Percentiles rank a stretch among this genome's conserved stretches.
phyloP scores from a whole-genome alignment of 2,113 vertebrate genomes.

The Eolophus roseicapilla region DNA sequence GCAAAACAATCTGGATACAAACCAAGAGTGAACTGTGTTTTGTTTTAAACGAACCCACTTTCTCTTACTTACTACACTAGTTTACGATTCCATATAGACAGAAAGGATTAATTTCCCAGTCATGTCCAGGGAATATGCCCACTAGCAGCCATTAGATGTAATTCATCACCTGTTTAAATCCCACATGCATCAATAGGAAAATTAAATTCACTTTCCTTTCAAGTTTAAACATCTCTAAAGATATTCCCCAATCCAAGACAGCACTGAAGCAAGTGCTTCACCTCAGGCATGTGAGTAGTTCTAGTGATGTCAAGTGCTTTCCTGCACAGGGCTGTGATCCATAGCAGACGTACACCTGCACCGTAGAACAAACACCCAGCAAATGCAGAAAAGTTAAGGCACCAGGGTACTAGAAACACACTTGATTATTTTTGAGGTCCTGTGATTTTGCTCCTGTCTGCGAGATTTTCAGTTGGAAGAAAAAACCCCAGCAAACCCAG shows the following conservation, averaged over 20 bases:
- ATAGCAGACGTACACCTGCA: conserved; percentile 50
- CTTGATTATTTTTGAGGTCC: conserved; percentile 22
- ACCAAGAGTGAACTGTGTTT: background rate
- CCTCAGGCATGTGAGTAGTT: background rate
- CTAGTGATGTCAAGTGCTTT: conserved; percentile 54
- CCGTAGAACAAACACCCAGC: background rate
- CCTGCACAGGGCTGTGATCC: conserved; percentile 43
- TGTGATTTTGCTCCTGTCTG: conserved; percentile 26
- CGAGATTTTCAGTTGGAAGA: background rate
- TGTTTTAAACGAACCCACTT: background rate
- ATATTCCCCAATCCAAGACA: background rate
- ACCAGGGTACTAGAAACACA: conserved; percentile 16
- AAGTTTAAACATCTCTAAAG: conserved; percentile 12
- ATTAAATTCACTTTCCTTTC: conserved; percentile 39
- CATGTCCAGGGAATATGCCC: background rate
- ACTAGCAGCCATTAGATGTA: background rate
- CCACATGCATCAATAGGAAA: background rate
- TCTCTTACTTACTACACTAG: background rate
- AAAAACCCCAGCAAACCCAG: background rate
- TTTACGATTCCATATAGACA: background rate
- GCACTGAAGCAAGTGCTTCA: background rate
- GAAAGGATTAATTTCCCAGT: conserved; percentile 8
- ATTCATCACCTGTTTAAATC: conserved; percentile 39
- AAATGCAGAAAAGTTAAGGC: conserved; percentile 8
- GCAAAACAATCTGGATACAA: background rate